These are phyloP conservation scores for Sebastiscus albofasciatus DNA, from an alignment of 2,797 vertebrate species.

Conservation along the genomic window DNA sequence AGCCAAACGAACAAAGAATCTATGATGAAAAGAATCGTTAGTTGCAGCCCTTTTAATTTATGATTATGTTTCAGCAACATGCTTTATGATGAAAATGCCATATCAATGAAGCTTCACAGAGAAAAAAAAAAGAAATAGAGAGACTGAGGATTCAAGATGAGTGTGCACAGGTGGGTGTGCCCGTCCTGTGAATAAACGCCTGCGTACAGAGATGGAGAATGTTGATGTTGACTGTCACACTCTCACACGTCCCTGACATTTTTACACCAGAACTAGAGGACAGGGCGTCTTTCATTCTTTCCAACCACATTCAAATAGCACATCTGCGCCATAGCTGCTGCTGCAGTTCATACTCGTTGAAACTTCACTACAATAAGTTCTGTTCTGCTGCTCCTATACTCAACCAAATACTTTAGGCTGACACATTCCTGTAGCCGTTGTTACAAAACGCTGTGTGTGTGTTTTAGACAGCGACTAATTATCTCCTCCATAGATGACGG, in stretches of 20 bases:
- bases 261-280: conserved; percentile 75
- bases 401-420: conserved; percentile 6
- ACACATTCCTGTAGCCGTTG: not conserved
- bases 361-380: not conserved
- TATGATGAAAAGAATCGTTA: not conserved
- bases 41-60: not conserved
- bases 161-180: conserved; percentile 62
- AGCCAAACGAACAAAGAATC: not conserved
- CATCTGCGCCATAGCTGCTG: conserved; percentile 4
- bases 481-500: not conserved
- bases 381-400: not conserved
- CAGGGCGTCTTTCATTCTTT: conserved; percentile 67
- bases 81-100: not conserved
- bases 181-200: conserved; percentile 48
- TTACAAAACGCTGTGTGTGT: not conserved
- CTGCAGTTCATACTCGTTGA: not conserved
- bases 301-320: conserved; percentile 25
- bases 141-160: conserved; percentile 12
- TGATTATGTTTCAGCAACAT: not conserved
- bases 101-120: not conserved
- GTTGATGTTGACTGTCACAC: conserved; percentile 84
- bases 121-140: too few species aligned
- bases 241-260: conserved; percentile 73
- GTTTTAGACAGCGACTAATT: conserved; percentile 22
- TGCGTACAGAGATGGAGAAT: conserved; percentile 75